Conservation (phyloP, 37 sponge, comb jelly and placozoan species). For the Beroe ovata region DNA sequence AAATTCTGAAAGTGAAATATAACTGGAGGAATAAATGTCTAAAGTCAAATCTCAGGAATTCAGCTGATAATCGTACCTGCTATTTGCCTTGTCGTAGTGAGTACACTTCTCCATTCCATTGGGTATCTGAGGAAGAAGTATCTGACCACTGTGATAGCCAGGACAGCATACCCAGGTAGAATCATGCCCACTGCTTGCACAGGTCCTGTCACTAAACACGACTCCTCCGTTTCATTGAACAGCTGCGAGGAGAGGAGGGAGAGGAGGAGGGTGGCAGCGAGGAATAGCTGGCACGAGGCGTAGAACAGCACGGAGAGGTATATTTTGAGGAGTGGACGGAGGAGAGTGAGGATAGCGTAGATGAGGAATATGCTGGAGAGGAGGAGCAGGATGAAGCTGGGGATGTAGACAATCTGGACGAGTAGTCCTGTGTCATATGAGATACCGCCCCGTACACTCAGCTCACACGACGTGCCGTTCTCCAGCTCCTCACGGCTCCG, state of each 20-base stretch:
- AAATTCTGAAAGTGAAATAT: no score
- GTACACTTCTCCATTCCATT: neutral
- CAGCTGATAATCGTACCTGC: no score
- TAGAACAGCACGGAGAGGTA: conserved; percentile 30
- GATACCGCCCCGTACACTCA: neutral
- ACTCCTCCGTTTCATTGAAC: neutral
- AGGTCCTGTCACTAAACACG: conserved; percentile 12
- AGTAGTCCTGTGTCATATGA: conserved; percentile 9
- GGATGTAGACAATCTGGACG: conserved; percentile 27
- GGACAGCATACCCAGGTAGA: conserved; percentile 38
- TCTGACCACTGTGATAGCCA: conserved; percentile 3
- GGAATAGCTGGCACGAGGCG: conserved; percentile 9
- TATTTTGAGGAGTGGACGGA: conserved; percentile 39
- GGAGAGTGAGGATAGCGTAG: conserved; percentile 44
- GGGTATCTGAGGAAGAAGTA: conserved; percentile 52
- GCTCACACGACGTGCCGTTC: neutral
- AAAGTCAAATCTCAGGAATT: no score
- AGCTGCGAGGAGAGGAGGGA: conserved; percentile 26
- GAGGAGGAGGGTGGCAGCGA: conserved; percentile 6
- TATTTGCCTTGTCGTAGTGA: neutral
- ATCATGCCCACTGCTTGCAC: conserved; percentile 23
- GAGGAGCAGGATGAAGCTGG: conserved; percentile 8
- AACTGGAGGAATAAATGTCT: no score
- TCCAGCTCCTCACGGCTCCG: neutral
- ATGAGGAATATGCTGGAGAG: neutral